Evolutionary conservation across 2,888 invertebrate genomes (phyloP).

Genomic region (Drosophila mettleri): DNA sequence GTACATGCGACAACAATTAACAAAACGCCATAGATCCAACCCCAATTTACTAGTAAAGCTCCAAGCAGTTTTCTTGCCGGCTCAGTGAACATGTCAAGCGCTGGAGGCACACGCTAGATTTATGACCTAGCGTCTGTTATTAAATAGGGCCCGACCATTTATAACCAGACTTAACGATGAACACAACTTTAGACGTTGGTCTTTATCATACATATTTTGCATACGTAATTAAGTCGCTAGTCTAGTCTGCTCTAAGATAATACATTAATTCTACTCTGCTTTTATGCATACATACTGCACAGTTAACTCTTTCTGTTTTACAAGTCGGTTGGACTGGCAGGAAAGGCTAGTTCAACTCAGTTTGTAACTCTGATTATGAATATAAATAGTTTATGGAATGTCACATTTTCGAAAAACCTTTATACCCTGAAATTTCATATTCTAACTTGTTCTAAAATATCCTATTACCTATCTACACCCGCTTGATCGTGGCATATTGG

Average conservation of each 20-base stretch:
- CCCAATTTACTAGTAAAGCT: neutral
- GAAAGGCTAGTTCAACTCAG: too few species aligned
- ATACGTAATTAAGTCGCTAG: neutral
- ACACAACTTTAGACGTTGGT: neutral
- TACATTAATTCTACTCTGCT: too few species aligned
- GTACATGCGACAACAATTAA: conserved; percentile 67
- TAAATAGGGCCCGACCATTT: conserved; percentile 65
- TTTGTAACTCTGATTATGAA: too few species aligned
- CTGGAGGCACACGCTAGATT: conserved; percentile 52
- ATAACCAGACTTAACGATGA: conserved; percentile 42
- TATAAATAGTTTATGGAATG: neutral
- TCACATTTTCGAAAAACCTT: neutral
- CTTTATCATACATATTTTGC: neutral
- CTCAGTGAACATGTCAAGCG: conserved; percentile 58
- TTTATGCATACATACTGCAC: too few species aligned
- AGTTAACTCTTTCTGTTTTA: too few species aligned
- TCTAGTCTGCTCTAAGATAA: neutral
- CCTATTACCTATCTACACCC: too few species aligned
- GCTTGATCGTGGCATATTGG: too few species aligned
- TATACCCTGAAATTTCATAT: neutral
- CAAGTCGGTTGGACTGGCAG: too few species aligned
- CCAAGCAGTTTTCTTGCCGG: conserved; percentile 35
- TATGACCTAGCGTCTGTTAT: conserved; percentile 65
- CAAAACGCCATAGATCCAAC: conserved; percentile 22
- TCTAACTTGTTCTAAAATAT: too few species aligned